Conservation (phyloP, 2,888 invertebrate species). For the Trissoscelio sp. region DNA sequence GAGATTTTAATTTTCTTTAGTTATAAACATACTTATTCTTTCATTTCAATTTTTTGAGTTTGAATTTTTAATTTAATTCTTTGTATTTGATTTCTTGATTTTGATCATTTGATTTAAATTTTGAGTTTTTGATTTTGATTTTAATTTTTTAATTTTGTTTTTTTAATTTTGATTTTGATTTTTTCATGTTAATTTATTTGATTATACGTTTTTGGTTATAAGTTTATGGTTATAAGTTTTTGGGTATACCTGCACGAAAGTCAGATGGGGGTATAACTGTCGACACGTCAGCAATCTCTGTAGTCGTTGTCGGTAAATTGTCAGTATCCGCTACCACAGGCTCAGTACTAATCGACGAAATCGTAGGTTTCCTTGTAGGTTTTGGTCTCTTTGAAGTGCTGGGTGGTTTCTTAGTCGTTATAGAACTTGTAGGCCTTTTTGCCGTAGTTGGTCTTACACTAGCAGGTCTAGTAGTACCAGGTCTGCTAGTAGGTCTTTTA, state of each 20-base stretch:
- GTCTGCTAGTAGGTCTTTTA: constrained; percentile 73
- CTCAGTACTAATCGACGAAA: constrained; percentile 72
- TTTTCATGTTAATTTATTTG: too few species aligned
- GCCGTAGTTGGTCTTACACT: constrained; percentile 78
- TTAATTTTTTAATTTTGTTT: too few species aligned
- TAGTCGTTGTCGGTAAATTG: constrained; percentile 31
- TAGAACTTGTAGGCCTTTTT: constrained; percentile 82
- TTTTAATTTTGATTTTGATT: too few species aligned
- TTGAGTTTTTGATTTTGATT: too few species aligned
- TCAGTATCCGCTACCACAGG: constrained; percentile 65
- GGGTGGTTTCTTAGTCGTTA: constrained; percentile 74
- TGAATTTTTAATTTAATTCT: too few species aligned
- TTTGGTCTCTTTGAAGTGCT: constrained; percentile 77
- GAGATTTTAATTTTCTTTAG: too few species aligned
- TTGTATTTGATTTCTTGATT: too few species aligned
- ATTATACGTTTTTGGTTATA: background rate
- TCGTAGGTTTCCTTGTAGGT: constrained; percentile 83
- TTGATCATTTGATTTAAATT: too few species aligned
- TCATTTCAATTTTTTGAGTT: too few species aligned
- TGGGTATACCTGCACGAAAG: constrained; percentile 76
- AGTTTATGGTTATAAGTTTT: background rate
- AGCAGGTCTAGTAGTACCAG: constrained; percentile 79
- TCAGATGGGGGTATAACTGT: constrained; percentile 80
- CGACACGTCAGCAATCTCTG: constrained; percentile 55
- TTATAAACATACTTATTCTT: too few species aligned